A percentile compares a stretch with the other conserved stretches of the same genome.
Conservation (phyloP, 2,113 vertebrate species). For the Phasianus colchicus region DNA sequence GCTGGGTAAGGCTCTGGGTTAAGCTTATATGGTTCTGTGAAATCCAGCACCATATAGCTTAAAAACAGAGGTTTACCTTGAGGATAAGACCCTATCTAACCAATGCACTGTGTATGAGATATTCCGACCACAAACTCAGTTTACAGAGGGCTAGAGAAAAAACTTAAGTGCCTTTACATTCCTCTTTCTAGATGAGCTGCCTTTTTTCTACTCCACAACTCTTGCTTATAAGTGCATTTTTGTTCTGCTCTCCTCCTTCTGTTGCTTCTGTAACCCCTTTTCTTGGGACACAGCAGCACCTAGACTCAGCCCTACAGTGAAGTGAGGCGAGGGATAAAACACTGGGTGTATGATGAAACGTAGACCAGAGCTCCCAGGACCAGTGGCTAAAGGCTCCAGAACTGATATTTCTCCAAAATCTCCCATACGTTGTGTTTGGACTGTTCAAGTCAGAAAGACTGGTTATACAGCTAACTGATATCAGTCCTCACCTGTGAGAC, state of each 20-base stretch:
- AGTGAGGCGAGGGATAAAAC: neutral
- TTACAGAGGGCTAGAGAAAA: rapidly evolving
- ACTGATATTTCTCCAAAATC: neutral
- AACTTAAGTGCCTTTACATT: too few species aligned
- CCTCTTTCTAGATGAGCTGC: neutral
- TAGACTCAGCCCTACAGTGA: too few species aligned
- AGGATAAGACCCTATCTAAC: neutral
- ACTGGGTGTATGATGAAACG: neutral
- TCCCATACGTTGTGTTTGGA: rapidly evolving
- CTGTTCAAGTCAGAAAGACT: neutral
- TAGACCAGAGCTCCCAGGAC: neutral
- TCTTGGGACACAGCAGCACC: neutral
- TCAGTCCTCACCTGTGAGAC: neutral
- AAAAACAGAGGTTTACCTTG: rapidly evolving
- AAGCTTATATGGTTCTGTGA: rapidly evolving
- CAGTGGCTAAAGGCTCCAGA: neutral
- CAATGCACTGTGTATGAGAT: rapidly evolving
- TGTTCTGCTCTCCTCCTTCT: neutral
- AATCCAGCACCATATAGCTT: rapidly evolving
- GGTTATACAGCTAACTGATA: neutral
- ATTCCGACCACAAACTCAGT: rapidly evolving
- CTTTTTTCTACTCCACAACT: neutral
- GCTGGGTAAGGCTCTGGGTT: neutral
- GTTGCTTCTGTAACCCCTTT: neutral
- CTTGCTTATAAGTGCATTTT: neutral